Evolutionary conservation across 2,113 vertebrate species (phyloP), one percentile per base, ranked within the genome.

Genomic region (Microtus richardsoni): DNA sequence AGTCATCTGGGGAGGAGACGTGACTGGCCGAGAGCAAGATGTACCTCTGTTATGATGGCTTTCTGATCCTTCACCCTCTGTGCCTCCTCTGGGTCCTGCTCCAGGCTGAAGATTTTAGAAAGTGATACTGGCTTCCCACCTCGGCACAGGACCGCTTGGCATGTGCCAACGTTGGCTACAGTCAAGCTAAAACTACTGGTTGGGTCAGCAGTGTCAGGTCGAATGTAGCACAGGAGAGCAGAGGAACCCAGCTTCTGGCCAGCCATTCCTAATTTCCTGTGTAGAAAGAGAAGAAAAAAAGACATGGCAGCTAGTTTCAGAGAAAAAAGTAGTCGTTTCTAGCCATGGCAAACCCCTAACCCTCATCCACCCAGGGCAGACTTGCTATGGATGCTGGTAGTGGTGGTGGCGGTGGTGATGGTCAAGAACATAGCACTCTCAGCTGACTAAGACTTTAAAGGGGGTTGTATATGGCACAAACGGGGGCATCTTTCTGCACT

Each of bases 211-310:
- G 95, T 96, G 92, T 99, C 99, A 3, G 98, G 99, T 92, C 98
- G 99, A 95, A 99, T 98, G 78, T 99, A 99, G 97, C 99, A 99
- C 84, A 99, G 98, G 96, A 99, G 98, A 96, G 99, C 99, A 28
- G 99, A 99, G 30, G 99, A 99, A 36, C 99, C 99, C 94, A 99
- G 98, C 98, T 99, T 99, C 98, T 99, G 99, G 33, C 99, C 99
- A 54, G 99, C 99, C 99, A 99, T 99, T 78, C 99, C 99, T 73
- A 99, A 98, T 98, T 99, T 99, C 98, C 99, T 99, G 98, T 98
- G 95, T 83, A 68, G 96, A 71, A 44, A 96, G 75, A 80, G 86
- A 82, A 94, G 47, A 97, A 92, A 95, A 88, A 71, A 96, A 93
- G 39, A 73, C 26, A 60, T 39, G 44, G 33, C 2, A 79, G n/a